Percentiles rank a stretch among this genome's conserved stretches.
Evolutionary conservation across 2,888 invertebrate species (phyloP).

Genomic region (Tetheella fluctuosa): DNA sequence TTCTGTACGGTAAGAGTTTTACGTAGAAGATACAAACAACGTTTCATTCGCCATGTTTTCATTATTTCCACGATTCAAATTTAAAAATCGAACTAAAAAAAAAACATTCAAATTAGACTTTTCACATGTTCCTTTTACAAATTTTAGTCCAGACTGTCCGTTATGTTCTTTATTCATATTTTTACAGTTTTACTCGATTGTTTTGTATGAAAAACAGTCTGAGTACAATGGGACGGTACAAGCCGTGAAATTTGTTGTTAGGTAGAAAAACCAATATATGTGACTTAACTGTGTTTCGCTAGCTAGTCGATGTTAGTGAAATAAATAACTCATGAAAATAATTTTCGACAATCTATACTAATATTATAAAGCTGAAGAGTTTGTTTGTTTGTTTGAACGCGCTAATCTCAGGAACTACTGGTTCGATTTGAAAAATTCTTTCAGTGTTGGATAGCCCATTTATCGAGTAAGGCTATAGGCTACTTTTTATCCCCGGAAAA

Average conservation of each 20-base stretch:
- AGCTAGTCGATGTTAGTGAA: not conserved
- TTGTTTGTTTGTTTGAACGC: too few relatives aligned
- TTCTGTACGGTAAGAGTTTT: too few relatives aligned
- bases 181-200: conserved; percentile 36
- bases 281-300: conserved; percentile 2
- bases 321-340: not conserved
- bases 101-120: not conserved
- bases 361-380: too few relatives aligned
- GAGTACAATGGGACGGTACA: conserved; percentile 47
- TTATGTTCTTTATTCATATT: conserved; percentile 24
- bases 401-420: too few relatives aligned
- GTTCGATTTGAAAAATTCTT: too few relatives aligned
- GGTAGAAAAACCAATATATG: conserved; percentile 29
- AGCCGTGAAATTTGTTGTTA: conserved; percentile 51
- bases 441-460: too few relatives aligned
- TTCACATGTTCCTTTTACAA: not conserved
- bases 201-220: conserved; percentile 44
- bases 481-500: too few relatives aligned
- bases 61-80: too few relatives aligned
- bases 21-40: too few relatives aligned
- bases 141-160: conserved; percentile 21
- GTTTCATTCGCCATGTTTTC: too few relatives aligned
- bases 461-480: too few relatives aligned
- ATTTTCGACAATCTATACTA: not conserved
- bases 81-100: not conserved